Base-by-base conservation (phyloP, 2,797 vertebrate genomes). In the Phataginus tricuspis region DNA sequence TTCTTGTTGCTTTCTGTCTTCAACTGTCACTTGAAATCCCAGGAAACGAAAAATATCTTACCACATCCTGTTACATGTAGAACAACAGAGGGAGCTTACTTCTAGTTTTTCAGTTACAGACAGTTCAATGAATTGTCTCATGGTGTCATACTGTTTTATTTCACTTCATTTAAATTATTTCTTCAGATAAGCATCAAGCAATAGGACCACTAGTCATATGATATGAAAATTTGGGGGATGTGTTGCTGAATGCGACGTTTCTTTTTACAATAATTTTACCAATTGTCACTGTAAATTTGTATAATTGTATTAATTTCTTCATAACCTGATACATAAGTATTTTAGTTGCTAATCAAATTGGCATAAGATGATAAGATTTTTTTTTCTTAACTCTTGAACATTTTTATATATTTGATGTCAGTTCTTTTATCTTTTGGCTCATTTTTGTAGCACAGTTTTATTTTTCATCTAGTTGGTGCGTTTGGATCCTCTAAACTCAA, bases 131-230 rank as follows among this genome's bases (percentile, higher is more conserved):
- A 82, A 63, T 68, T 92, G 3, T 64, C 15, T 69, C 53, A 31
- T 8, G 6, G 8, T 53, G 5, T 15, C 25, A 51, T 72, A 61
- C 18, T 51, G 7, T 78, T 74, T 95, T 72, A 79, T 78, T 74
- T 93, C 63, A 79, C 49, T 86, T 96, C n/a, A 42, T 90, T 63
- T 92, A 64, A 91, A 51, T 79, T 80, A 72, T 69, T 83, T 78
- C 27, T 90, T 9, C 21, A 78, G 64, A 18, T 63, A 95, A 94
- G 63, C 49, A 72, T 29, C 27, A 25, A 92, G 34, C 11, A 59
- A 13, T 82, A n/a, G n/a, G 39, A 84, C 77, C 63, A 45, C 4
- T 80, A 37, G 18, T 72, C 19, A 83, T 34, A 78, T 55, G 0
- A 61, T 45, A n/a, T 25, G 37, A 63, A 87, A 16, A 12, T 71